These are phyloP conservation scores for Rhopalosiphum nymphaeae DNA, from an alignment of 2,888 invertebrate species.

Conservation along the genomic window DNA sequence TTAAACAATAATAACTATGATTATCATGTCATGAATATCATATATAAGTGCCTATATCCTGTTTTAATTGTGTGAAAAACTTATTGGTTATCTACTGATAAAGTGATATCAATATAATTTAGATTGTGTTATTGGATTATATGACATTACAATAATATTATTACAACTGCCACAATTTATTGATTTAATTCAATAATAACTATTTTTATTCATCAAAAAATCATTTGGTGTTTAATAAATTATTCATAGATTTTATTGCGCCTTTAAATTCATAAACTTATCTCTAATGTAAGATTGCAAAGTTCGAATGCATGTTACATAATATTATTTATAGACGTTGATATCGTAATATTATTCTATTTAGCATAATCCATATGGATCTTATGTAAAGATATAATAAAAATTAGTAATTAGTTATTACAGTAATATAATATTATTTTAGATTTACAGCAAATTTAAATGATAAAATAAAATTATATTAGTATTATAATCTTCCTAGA, in stretches of 20 bases:
- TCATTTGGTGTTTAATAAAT: neutral
- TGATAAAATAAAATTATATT: neutral
- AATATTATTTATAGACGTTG: neutral
- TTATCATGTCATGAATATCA: neutral
- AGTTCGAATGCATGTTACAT: neutral
- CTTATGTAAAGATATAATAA: neutral
- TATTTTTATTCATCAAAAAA: neutral
- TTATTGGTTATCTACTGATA: neutral
- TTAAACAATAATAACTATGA: neutral
- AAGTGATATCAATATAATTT: neutral
- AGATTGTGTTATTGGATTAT: neutral
- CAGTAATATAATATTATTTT: neutral
- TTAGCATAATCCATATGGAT: neutral
- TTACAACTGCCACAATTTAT: neutral
- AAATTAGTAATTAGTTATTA: neutral
- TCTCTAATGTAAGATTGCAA: neutral
- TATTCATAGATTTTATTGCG: neutral
- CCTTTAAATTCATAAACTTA: neutral
- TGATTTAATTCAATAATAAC: neutral
- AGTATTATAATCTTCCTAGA: neutral
- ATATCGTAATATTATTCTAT: neutral
- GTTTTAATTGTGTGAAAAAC: neutral
- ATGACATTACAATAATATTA: neutral
- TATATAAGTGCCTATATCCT: neutral
- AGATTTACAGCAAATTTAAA: neutral